Percentiles rank a stretch among this genome's conserved stretches.
These are phyloP conservation scores for Bemisia tabaci DNA, from an alignment of 1,140 invertebrate species.

Conservation along the genomic window DNA sequence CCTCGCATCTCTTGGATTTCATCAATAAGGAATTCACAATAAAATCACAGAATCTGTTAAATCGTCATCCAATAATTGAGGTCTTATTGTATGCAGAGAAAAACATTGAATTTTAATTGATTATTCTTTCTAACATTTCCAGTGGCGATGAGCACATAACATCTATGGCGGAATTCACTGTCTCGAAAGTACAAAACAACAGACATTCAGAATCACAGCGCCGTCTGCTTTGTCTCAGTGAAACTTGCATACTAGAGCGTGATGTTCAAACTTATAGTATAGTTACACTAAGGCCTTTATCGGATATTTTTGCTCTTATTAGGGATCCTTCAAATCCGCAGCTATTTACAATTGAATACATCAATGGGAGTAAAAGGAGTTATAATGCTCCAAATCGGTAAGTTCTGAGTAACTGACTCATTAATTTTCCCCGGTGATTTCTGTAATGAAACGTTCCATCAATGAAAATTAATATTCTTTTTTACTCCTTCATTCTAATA, in stretches of 20 bases:
- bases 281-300: slow-evolving; percentile 72
- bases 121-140: too few relatives aligned
- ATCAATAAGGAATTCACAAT: too few relatives aligned
- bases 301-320: slow-evolving; percentile 82
- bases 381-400: slow-evolving; percentile 77
- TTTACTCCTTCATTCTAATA: too few relatives aligned
- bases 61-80: too few relatives aligned
- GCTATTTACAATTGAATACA: slow-evolving; percentile 86
- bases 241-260: slow-evolving; percentile 88
- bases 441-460: too few relatives aligned
- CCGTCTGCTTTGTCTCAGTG: slow-evolving; percentile 85
- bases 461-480: too few relatives aligned
- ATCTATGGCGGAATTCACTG: slow-evolving; percentile 80
- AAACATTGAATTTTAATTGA: too few relatives aligned
- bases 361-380: slow-evolving; percentile 73
- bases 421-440: background rate
- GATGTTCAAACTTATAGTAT: slow-evolving; percentile 93
- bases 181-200: slow-evolving; percentile 67
- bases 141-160: slow-evolving; percentile 78
- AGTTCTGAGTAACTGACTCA: slow-evolving; percentile 9
- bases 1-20: too few relatives aligned
- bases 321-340: slow-evolving; percentile 84
- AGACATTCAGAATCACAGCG: slow-evolving; percentile 65
- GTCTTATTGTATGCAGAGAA: too few relatives aligned
- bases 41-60: too few relatives aligned